Evolutionary conservation across 37 sponge, comb jelly and placozoan genomes (phyloP), one percentile per base, ranked within the genome.

Genomic region (Trichoplax adhaerens): DNA sequence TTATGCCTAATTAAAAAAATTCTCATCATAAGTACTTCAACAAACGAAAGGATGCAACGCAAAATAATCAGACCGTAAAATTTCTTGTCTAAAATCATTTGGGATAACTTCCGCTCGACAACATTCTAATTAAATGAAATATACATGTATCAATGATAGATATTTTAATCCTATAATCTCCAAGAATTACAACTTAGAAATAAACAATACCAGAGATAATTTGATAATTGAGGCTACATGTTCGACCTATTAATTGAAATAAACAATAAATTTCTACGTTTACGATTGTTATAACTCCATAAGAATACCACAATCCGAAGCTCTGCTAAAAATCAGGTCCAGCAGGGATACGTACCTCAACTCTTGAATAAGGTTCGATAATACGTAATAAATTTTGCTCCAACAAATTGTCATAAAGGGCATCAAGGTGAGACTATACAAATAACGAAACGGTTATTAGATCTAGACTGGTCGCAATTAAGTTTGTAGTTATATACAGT

Each of bases 81-180:
- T 6, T 81, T 86, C 87, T 91, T 96, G 81, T 96, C 99, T 57
- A 96, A 80, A 62, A 96, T 96, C 87, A 96, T 91, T 68, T 91
- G 86, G 48, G 99, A 96, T 68, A 96, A 73, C 71, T 96, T 96
- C 71, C 68, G 79, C 79, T 96, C 99, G 29, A 96, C 87, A 29
- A 73, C 66, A 1, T 83, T 85, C 83, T 93, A 64, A 8, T 67
- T n/a, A 60, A 8, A 60, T 60, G 62, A 29, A 29, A 29, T 29
- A 29, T 29, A 29, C 29, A 29, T 29, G 29, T 29, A 29, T 29
- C 29, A 29, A 29, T 29, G 29, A 29, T 29, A 29, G 29, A 29
- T 29, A 29, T 29, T 29, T 29, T 29, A 29, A 29, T 29, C 29
- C 29, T 29, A 29, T 29, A 29, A 29, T 29, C 29, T 29, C 29